phyloP scores from a whole-genome alignment of 2,888 invertebrate genomes.

The Dilophus febrilis region DNA sequence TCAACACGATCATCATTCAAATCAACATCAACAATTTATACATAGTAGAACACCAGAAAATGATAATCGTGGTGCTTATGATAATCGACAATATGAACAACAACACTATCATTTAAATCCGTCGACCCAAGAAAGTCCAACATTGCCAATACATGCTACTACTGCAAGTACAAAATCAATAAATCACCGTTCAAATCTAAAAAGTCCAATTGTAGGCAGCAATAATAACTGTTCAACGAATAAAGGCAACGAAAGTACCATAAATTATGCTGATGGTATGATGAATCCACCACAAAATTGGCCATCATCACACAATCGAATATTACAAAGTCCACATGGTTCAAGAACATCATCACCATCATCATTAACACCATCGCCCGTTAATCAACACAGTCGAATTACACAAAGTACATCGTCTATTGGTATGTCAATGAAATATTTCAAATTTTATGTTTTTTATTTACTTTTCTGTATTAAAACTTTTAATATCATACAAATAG shows the following conservation, averaged over 20 bases:
- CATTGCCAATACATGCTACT: background rate
- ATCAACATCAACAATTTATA: background rate
- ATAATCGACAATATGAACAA: background rate
- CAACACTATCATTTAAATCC: background rate
- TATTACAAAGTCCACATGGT: slow-evolving; percentile 7
- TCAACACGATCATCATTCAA: background rate
- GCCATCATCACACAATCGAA: slow-evolving; percentile 8
- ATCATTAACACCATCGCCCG: background rate
- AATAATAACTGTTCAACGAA: background rate
- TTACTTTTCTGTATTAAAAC: too few relatives aligned
- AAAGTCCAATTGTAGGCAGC: background rate
- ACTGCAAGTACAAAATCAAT: background rate
- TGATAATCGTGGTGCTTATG: too few relatives aligned
- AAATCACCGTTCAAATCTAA: background rate
- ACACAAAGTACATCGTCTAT: background rate
- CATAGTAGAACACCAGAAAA: too few relatives aligned
- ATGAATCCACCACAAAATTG: slow-evolving; percentile 14
- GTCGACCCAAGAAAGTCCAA: background rate
- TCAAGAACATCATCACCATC: too few relatives aligned
- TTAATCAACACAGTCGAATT: background rate
- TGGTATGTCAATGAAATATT: background rate
- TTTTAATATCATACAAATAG: too few relatives aligned
- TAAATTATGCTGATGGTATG: background rate
- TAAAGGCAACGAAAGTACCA: background rate
- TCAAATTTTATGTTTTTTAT: too few relatives aligned